phyloP scores from a whole-genome alignment of 2,797 vertebrate genomes.

The Acanthornis magna region DNA sequence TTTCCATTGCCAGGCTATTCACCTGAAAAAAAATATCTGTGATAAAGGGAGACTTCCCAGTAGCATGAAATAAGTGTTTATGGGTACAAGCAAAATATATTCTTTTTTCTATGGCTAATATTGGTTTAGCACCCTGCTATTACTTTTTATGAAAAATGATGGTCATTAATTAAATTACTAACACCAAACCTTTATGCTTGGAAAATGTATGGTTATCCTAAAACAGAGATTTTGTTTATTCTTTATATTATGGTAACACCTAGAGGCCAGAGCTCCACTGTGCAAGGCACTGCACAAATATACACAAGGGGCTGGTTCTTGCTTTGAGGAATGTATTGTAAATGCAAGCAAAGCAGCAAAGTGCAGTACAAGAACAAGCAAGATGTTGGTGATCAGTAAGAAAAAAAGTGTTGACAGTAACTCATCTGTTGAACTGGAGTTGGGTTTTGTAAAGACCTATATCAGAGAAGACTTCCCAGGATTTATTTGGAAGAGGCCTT shows the following conservation, averaged over 20 bases:
- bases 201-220: background rate
- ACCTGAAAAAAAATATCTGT: background rate
- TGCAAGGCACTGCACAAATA: background rate
- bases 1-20: background rate
- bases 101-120: background rate
- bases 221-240: conserved; percentile 20
- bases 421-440: background rate
- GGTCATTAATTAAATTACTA: background rate
- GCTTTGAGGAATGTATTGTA: background rate
- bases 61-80: background rate
- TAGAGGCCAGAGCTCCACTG: conserved; percentile 19
- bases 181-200: background rate
- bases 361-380: background rate
- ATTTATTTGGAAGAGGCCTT: background rate
- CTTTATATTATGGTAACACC: conserved; percentile 57
- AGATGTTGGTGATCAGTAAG: background rate
- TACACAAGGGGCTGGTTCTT: background rate
- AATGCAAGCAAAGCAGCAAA: background rate
- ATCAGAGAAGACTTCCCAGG: background rate
- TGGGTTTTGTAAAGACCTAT: background rate
- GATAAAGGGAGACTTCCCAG: background rate
- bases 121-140: background rate
- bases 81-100: background rate
- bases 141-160: background rate
- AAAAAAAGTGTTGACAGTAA: background rate